Evolutionary conservation across 1,140 invertebrate species (phyloP), one percentile per base, ranked within the genome.

Genomic region (Zaprionus ornatus): DNA sequence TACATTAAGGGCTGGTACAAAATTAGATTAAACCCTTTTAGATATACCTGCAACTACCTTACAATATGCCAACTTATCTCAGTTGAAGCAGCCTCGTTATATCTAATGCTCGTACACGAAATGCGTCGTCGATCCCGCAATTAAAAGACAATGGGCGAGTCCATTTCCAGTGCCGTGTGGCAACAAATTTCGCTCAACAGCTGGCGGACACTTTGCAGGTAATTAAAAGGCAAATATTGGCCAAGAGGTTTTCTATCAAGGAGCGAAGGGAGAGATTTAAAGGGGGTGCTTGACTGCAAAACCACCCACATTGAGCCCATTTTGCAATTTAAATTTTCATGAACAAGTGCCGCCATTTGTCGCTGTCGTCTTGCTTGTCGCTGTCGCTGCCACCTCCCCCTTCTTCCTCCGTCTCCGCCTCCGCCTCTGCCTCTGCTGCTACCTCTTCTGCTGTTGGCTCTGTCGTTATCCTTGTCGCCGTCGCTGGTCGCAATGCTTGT

Each of bases 251-350:
- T 63, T 62, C n/a, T 29, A 21, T 1, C 4, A 25, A 12, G 13
- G 6, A 32, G 35, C n/a, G n/a, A 7, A 19, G 27, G 54, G 15
- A 19, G 37, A 1, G 50, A 32, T 19, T 48, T n/a, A 13, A 37
- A 6, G 27, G 25, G 56, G 35, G 12, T 7, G 7, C 54, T 27
- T 65, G 35, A 71, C 27, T 62, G 69, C 72, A 70, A 66, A 69
- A 65, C 77, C 77, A 52, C 77, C 84, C 80, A 75, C 74, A 70
- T 55, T 80, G 80, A 84, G 77, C 74, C 80, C 84, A 87, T 88
- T 87, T 87, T 80, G 84, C 84, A 87, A 87, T 87, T 87, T 87
- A 83, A 87, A 87, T 87, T 88, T 87, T 87, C 84, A 88, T 87
- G 83, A 87, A 87, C 83, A 87, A 87, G 83, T 80, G 64, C 66